Conservation (phyloP, 2,113 vertebrate species). For the Hyla sarda region DNA sequence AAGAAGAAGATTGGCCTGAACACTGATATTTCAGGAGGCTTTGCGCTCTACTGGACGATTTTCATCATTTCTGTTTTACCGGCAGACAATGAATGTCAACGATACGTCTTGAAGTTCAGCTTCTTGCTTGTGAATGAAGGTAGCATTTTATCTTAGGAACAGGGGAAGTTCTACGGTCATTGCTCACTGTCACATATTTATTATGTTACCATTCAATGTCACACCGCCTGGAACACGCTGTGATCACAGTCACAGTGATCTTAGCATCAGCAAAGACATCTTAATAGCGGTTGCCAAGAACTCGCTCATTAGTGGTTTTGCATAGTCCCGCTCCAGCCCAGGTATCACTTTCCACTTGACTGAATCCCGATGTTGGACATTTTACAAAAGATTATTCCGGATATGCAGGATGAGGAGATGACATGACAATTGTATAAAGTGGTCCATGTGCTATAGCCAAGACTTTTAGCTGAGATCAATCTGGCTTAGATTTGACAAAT, state of each 20-base stretch:
- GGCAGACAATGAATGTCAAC: constrained; percentile 19
- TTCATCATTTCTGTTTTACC: constrained; percentile 25
- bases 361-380: not conserved
- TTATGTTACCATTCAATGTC: constrained; percentile 21
- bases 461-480: not conserved
- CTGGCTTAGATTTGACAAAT: not conserved
- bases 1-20: constrained; percentile 3
- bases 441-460: not conserved
- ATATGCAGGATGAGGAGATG: not conserved
- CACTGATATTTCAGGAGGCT: constrained; percentile 14
- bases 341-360: not conserved
- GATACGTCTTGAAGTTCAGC: constrained; percentile 13
- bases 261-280: not conserved
- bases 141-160: constrained; percentile 39
- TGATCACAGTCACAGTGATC: constrained; percentile 23
- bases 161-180: constrained; percentile 15
- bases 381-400: not conserved
- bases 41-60: constrained; percentile 24
- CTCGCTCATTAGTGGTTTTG: not conserved
- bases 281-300: not conserved
- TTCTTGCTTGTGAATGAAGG: constrained; percentile 30
- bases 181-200: constrained; percentile 37
- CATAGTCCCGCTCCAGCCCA: not conserved
- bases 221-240: constrained; percentile 10
- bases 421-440: not conserved